Evolutionary conservation across 2,113 vertebrate genomes (phyloP).

Genomic region (Ahaetulla prasina): DNA sequence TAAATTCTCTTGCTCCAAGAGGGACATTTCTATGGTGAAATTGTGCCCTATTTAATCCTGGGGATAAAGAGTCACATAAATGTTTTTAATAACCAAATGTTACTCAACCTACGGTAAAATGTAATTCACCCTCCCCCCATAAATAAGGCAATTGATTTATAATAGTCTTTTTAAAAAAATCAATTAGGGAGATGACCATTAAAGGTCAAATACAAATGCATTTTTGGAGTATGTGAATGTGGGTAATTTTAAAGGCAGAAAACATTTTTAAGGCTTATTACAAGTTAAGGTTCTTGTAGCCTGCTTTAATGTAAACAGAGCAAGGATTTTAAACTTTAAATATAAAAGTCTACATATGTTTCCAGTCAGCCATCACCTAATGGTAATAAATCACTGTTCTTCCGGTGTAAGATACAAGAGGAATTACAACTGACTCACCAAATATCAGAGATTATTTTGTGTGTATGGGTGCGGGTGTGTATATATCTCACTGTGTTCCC

Average conservation of each 20-base stretch:
- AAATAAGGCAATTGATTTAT: conserved; percentile 16
- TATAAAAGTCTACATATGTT: background rate
- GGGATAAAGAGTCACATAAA: conserved; percentile 41
- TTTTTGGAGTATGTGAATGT: background rate
- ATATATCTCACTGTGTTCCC: background rate
- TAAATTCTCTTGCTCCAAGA: conserved; percentile 18
- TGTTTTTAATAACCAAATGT: conserved; percentile 44
- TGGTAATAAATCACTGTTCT: background rate
- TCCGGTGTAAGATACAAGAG: background rate
- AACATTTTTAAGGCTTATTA: background rate
- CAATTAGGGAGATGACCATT: conserved; percentile 25
- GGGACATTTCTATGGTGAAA: conserved; percentile 21
- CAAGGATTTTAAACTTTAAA: background rate
- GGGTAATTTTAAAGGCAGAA: background rate
- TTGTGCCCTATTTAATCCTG: conserved; percentile 36
- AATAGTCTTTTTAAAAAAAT: conserved; percentile 28
- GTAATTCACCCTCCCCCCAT: conserved; percentile 23
- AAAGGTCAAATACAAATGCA: conserved; percentile 34
- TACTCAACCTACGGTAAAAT: conserved; percentile 42
- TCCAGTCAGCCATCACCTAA: background rate
- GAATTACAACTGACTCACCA: background rate
- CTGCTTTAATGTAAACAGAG: background rate
- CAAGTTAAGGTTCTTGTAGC: background rate
- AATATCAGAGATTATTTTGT: background rate
- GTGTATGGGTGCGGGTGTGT: too few relatives aligned